Base-by-base conservation (phyloP, 2,113 vertebrate genomes). In the Telmatochromis sp. region DNA sequence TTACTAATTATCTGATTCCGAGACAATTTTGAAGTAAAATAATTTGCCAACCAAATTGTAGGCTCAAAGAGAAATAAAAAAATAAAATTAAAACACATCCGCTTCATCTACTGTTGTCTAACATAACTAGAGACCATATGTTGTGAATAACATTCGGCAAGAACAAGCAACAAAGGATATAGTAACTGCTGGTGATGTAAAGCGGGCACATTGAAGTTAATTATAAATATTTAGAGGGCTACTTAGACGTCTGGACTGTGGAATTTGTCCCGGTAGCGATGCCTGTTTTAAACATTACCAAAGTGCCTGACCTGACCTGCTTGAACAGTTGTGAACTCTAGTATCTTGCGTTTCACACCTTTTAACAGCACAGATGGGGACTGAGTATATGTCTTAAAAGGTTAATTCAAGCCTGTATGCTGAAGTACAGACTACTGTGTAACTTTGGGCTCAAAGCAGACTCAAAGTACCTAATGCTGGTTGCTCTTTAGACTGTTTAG, bases 111-210 rank as follows among this genome's bases (percentile, higher is more conserved):
- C 0, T 70, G 3, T 70, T 42, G 35, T 40, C 35, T 23, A 6
- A 70, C 35, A 70, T 4, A 70, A 70, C 63, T 40, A 68, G 35
- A 40, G 63, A 68, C 63, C 63, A 68, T 21, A 68, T 40, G 12
- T 40, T 68, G 33, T 40, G 35, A 40, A 40, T 23, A 40, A 1
- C 5, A 23, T 40, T 40, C 0, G 7, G 21, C 35, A 23, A 9
- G 12, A 42, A 21, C 35, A 70, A 70, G 35, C 65, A 37, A 70
- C n/a, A 14, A 70, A 40, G 65, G 21, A 40, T 23, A 73, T 15
- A 73, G 13, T 73, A 45, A 42, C 8, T 42, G 37, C n/a, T n/a
- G n/a, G n/a, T 15, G 21, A 45, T 23, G 3, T 42, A 23, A 73
- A 42, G 65, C 1, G 0, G 37, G 2, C 68, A 45, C 21, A 45